Evolutionary conservation across 2,888 invertebrate species (phyloP).

Genomic region (Neria commutata): DNA sequence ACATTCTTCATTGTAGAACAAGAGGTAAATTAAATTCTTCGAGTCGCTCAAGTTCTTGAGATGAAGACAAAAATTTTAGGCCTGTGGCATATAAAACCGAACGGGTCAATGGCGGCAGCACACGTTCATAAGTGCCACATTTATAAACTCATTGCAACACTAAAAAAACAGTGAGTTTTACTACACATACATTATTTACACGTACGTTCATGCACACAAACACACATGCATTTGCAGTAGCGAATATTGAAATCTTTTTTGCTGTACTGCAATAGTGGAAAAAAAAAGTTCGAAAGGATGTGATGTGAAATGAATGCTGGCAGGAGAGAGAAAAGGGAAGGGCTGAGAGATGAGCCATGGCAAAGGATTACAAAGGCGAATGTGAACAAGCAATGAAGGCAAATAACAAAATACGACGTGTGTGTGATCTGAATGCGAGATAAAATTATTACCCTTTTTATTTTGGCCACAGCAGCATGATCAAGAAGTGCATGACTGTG

Average conservation of each 20-base stretch:
- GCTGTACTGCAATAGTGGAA: constrained; percentile 31
- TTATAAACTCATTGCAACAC: background rate
- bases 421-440: constrained; percentile 59
- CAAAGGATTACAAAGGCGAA: constrained; percentile 31
- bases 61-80: background rate
- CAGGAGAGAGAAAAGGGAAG: background rate
- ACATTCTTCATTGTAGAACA: too few species aligned
- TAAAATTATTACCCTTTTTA: constrained; percentile 59
- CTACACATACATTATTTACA: background rate
- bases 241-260: constrained; percentile 30
- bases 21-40: too few species aligned
- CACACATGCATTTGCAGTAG: background rate
- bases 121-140: background rate
- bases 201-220: background rate
- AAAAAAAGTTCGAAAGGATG: constrained; percentile 35
- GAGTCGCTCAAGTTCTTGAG: too few species aligned
- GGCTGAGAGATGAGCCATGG: constrained; percentile 12
- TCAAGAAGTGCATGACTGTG: constrained; percentile 18
- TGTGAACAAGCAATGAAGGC: constrained; percentile 6
- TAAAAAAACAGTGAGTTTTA: background rate
- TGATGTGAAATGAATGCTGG: constrained; percentile 4
- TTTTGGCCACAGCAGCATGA: constrained; percentile 27
- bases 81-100: background rate
- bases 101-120: background rate
- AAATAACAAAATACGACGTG: constrained; percentile 37